phyloP scores from a whole-genome alignment of 2,888 invertebrate genomes.

The Muscina levida region DNA sequence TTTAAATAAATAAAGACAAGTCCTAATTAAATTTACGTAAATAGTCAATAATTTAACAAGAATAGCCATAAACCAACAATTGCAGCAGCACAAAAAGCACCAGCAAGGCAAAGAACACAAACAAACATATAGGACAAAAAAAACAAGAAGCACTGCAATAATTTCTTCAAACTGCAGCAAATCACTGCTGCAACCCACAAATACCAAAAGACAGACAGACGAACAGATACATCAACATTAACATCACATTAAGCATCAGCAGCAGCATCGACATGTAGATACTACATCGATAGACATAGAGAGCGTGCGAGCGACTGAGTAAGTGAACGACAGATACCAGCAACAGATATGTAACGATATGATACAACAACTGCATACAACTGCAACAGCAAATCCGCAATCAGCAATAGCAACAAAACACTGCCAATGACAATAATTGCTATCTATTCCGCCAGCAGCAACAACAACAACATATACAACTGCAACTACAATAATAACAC shows the following conservation, averaged over 20 bases:
- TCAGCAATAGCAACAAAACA: neutral
- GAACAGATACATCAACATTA: neutral
- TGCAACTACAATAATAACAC: slow-evolving; percentile 16
- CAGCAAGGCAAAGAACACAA: neutral
- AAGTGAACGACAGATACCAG: too few species aligned
- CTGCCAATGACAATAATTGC: too few species aligned
- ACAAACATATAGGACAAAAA: neutral
- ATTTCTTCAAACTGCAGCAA: neutral
- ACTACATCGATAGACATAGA: too few species aligned
- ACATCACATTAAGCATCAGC: neutral
- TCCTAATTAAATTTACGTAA: slow-evolving; percentile 26
- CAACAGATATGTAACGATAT: neutral
- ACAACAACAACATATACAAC: neutral
- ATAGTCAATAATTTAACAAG: neutral
- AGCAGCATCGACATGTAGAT: neutral
- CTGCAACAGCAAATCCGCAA: neutral
- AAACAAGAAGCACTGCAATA: neutral
- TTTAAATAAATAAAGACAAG: slow-evolving; percentile 29
- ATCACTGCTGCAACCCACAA: slow-evolving; percentile 3
- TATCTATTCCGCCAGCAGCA: neutral
- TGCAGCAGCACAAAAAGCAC: neutral
- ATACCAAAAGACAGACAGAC: neutral
- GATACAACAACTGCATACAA: neutral
- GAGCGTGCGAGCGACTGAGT: too few species aligned
- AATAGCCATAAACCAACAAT: neutral